Percentiles rank a stretch among this genome's conserved stretches.
phyloP scores from a whole-genome alignment of 1,140 invertebrate genomes.

The Anastrepha obliqua region DNA sequence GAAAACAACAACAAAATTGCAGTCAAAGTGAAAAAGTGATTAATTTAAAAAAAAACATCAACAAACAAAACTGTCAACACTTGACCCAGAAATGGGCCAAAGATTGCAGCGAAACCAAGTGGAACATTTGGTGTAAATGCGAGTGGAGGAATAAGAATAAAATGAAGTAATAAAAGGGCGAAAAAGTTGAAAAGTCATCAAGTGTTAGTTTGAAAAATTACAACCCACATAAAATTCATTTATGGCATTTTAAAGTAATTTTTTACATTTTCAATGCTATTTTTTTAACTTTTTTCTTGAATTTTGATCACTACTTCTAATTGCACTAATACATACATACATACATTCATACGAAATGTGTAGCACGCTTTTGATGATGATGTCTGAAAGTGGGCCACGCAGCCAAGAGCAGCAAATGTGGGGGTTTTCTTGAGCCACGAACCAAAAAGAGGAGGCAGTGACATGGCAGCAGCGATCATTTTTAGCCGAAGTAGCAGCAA shows the following conservation, averaged over 20 bases:
- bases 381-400: background rate
- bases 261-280: background rate
- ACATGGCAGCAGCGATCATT: background rate
- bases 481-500: background rate
- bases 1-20: constrained; percentile 7
- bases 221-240: constrained; percentile 51
- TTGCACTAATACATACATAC: background rate
- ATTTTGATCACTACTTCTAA: background rate
- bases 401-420: background rate
- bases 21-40: constrained; percentile 15
- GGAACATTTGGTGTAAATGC: background rate
- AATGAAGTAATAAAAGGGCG: background rate
- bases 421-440: background rate
- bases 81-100: constrained; percentile 12
- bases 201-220: constrained; percentile 18
- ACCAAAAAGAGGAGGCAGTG: background rate
- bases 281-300: background rate
- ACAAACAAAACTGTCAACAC: constrained; percentile 42
- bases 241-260: constrained; percentile 1
- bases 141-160: background rate
- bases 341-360: background rate
- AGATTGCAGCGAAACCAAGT: background rate
- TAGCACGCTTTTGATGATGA: background rate
- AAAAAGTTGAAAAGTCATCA: background rate
- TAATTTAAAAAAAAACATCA: constrained; percentile 34